phyloP scores from a whole-genome alignment of 2,888 invertebrate species.

The Deladenus siricidicola region DNA sequence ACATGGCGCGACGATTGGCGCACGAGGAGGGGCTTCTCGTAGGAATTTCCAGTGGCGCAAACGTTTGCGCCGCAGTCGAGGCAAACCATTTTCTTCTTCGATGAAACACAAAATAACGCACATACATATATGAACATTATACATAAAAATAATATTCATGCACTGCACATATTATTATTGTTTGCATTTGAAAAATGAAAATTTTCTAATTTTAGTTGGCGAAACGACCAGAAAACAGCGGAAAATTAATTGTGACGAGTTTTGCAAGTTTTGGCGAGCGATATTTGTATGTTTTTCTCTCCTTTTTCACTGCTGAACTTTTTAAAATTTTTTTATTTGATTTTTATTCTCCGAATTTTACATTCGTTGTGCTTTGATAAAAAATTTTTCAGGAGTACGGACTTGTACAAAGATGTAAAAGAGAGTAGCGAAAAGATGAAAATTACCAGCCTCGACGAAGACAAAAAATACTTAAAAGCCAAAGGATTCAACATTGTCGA shows the following conservation, averaged over 20 bases:
- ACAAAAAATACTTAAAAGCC: conserved; percentile 15
- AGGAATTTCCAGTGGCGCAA: conserved; percentile 45
- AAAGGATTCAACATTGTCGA: conserved; percentile 8
- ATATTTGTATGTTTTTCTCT: conserved; percentile 32
- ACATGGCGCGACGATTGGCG: conserved; percentile 45
- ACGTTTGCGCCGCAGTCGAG: conserved; percentile 40
- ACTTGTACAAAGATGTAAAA: conserved; percentile 36
- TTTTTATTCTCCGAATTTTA: background rate
- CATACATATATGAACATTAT: background rate
- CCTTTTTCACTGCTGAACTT: background rate
- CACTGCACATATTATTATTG: no score
- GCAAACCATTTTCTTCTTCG: conserved; percentile 7
- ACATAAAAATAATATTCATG: no score
- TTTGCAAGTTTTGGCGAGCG: conserved; percentile 45
- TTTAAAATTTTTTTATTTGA: background rate
- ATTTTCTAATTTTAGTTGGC: conserved; percentile 29
- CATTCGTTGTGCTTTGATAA: background rate
- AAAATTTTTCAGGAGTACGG: conserved; percentile 22
- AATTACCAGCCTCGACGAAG: conserved; percentile 23
- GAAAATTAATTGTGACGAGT: conserved; percentile 48
- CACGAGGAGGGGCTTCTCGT: conserved; percentile 45
- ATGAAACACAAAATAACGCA: no score
- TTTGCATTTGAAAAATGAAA: no score
- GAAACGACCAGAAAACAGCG: conserved; percentile 42
- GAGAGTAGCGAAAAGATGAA: conserved; percentile 29